Conservation (phyloP, 2,888 invertebrate species). For the Amphipoea oculea region DNA sequence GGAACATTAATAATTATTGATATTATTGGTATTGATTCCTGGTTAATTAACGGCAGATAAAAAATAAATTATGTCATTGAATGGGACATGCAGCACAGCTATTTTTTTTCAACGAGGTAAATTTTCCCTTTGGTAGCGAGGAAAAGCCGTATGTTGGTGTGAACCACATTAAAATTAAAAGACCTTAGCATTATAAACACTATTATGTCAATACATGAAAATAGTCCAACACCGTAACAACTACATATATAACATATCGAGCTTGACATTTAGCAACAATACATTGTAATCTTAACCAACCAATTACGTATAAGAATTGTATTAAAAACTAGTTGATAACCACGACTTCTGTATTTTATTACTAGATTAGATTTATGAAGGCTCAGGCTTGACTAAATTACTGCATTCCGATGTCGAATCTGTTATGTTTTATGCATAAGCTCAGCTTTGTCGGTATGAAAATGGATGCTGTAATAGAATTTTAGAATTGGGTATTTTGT, state of each 20-base stretch:
- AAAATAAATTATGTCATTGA: background rate
- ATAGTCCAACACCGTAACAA: background rate
- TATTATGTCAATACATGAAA: conserved; percentile 18
- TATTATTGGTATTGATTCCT: no score
- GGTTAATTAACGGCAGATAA: background rate
- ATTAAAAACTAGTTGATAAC: conserved; percentile 46
- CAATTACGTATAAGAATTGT: conserved; percentile 39
- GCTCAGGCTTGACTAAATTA: conserved; percentile 27
- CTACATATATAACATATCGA: background rate
- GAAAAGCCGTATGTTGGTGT: background rate
- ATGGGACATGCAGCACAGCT: background rate
- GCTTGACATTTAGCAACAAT: conserved; percentile 50
- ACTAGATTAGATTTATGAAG: conserved; percentile 43
- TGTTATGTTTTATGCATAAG: conserved; percentile 31
- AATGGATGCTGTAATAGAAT: conserved; percentile 16
- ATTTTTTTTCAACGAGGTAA: background rate
- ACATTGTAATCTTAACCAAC: conserved; percentile 48
- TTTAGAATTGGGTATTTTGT: conserved; percentile 5
- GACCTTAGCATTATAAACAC: background rate
- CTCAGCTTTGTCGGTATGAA: conserved; percentile 23
- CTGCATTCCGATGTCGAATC: conserved; percentile 36
- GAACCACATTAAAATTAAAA: background rate
- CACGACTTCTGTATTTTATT: conserved; percentile 44
- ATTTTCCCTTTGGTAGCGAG: background rate
- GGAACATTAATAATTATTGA: no score